Evolutionary conservation across 2,797 vertebrate species (phyloP).

Genomic region (Protosalanx chinensis): DNA sequence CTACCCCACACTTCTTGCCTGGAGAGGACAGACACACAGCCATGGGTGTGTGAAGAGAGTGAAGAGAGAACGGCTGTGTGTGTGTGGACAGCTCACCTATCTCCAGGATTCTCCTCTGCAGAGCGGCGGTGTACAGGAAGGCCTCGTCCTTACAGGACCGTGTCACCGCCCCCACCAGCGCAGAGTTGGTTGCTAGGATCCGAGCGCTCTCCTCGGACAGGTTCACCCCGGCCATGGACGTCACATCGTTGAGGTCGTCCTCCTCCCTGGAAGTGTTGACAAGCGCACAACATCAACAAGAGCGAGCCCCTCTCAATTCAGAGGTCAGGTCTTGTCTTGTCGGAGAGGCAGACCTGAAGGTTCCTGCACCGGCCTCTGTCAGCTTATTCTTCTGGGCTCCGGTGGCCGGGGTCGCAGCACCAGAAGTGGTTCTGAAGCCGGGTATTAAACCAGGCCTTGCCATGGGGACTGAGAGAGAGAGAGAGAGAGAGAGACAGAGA

Average conservation of each 20-base stretch:
- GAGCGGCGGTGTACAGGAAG: slow-evolving; percentile 81
- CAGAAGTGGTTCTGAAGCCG: slow-evolving; percentile 78
- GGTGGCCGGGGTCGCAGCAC: slow-evolving; percentile 73
- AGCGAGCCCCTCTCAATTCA: neutral
- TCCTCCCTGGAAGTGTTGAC: slow-evolving; percentile 83
- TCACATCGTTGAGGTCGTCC: slow-evolving; percentile 96
- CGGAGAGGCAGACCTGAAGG: slow-evolving; percentile 84
- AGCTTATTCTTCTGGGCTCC: slow-evolving; percentile 86
- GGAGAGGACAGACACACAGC: slow-evolving; percentile 23
- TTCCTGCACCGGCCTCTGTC: slow-evolving; percentile 84
- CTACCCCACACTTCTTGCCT: slow-evolving; percentile 90
- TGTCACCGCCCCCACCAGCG: slow-evolving; percentile 88
- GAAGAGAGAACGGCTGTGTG: neutral
- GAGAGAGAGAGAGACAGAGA: neutral
- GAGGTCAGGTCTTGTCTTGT: too few species aligned
- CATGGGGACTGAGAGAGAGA: slow-evolving; percentile 73
- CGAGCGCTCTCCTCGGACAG: slow-evolving; percentile 93
- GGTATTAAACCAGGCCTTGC: slow-evolving; percentile 77
- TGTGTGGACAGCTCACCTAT: slow-evolving; percentile 74
- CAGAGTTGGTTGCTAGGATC: slow-evolving; percentile 93
- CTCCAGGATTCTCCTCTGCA: slow-evolving; percentile 91
- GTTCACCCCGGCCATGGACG: slow-evolving; percentile 98
- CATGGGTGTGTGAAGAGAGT: neutral
- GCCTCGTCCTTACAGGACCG: slow-evolving; percentile 94
- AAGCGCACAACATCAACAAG: slow-evolving; percentile 3